phyloP scores from a whole-genome alignment of 1,140 invertebrate genomes.

The Tetragonula clypearis region DNA sequence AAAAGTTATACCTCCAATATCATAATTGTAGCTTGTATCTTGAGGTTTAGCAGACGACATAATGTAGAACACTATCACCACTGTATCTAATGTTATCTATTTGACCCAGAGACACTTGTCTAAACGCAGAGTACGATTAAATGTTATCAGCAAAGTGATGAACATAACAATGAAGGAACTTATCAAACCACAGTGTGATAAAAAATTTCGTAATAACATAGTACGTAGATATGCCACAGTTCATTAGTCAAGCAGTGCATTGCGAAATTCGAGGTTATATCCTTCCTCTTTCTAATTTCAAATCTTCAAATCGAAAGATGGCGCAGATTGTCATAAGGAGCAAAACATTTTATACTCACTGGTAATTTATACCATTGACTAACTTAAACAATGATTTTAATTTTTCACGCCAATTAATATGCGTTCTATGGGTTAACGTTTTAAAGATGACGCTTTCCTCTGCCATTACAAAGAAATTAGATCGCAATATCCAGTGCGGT shows the following conservation, averaged over 20 bases:
- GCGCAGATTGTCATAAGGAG: not conserved
- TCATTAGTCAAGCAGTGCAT: not conserved
- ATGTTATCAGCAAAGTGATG: not conserved
- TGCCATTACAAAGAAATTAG: too few relatives aligned
- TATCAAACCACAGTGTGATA: not conserved
- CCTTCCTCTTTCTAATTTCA: not conserved
- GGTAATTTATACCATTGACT: not conserved
- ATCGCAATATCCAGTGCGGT: too few relatives aligned
- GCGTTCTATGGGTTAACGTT: too few relatives aligned
- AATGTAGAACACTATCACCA: too few relatives aligned
- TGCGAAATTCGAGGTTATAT: slow-evolving; percentile 21
- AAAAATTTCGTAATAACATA: not conserved
- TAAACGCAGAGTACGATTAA: not conserved
- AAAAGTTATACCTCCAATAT: slow-evolving; percentile 55
- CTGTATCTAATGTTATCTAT: not conserved
- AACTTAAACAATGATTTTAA: too few relatives aligned
- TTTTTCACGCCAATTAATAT: too few relatives aligned
- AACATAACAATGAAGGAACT: not conserved
- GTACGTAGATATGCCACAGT: too few relatives aligned
- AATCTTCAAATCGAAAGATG: not conserved
- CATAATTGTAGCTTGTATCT: not conserved
- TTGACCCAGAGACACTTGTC: not conserved
- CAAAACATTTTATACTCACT: not conserved
- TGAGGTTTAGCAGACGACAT: slow-evolving; percentile 33
- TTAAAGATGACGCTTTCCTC: too few relatives aligned